A percentile compares a stretch with the other conserved stretches of the same genome.
phyloP scores from a whole-genome alignment of 2,797 vertebrate species.

The Pseudomugil gertrudae region DNA sequence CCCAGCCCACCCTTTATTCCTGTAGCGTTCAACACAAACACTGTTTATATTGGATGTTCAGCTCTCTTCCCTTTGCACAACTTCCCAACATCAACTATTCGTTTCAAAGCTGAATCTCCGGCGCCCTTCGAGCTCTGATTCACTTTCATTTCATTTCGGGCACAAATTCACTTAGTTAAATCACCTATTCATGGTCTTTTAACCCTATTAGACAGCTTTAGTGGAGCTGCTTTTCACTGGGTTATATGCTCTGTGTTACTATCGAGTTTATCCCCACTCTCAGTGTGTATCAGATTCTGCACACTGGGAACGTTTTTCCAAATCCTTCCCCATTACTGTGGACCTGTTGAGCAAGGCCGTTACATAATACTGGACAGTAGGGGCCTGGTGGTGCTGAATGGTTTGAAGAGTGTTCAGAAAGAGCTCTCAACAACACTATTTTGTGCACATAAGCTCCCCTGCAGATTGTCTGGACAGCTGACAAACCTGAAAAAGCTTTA shows the following conservation, averaged over 20 bases:
- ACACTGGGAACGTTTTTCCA: constrained; percentile 38
- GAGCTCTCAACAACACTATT: constrained; percentile 36
- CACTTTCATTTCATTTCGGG: constrained; percentile 49
- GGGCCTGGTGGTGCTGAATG: constrained; percentile 28
- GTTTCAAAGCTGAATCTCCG: constrained; percentile 41
- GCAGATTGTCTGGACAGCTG: constrained; percentile 42
- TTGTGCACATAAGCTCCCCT: constrained; percentile 37
- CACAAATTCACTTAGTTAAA: constrained; percentile 48
- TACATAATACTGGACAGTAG: constrained; percentile 49
- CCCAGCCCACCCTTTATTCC: constrained; percentile 59
- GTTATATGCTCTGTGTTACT: too few species aligned
- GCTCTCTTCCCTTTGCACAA: constrained; percentile 42
- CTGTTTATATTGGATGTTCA: constrained; percentile 66
- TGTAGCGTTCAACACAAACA: constrained; percentile 49
- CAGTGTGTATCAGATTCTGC: constrained; percentile 20
- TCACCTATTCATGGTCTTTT: constrained; percentile 47
- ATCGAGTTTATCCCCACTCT: constrained; percentile 40
- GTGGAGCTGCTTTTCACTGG: constrained; percentile 28
- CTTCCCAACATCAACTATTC: constrained; percentile 52
- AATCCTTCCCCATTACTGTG: constrained; percentile 24
- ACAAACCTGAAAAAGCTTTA: constrained; percentile 41
- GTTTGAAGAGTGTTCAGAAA: constrained; percentile 27
- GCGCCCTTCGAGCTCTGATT: constrained; percentile 38
- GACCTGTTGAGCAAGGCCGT: constrained; percentile 33
- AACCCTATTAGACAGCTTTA: constrained; percentile 49